Conservation (phyloP, 92 coral and sea anemone genomes). For the Virgularia gustaviana region DNA sequence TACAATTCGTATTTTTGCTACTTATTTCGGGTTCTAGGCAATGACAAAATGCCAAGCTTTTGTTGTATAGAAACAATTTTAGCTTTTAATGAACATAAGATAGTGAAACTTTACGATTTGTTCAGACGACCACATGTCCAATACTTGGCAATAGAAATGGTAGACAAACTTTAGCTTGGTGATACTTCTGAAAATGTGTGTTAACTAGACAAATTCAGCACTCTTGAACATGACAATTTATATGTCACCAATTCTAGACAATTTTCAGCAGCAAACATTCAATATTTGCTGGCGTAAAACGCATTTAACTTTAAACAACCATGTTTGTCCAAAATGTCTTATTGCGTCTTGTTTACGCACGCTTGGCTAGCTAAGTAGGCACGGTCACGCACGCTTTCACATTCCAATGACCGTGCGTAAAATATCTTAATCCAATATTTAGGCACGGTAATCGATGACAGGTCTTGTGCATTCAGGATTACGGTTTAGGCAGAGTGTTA, state of each 20-base stretch:
- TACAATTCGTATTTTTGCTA: too few relatives aligned
- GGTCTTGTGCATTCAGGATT: neutral
- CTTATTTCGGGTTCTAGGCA: too few relatives aligned
- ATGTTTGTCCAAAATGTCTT: conserved; percentile 7
- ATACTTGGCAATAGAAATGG: too few relatives aligned
- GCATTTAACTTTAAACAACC: neutral
- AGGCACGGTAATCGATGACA: neutral
- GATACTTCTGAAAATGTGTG: too few relatives aligned
- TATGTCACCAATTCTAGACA: neutral
- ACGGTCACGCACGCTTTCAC: neutral
- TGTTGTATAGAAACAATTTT: too few relatives aligned
- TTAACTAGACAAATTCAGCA: too few relatives aligned
- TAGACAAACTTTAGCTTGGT: too few relatives aligned
- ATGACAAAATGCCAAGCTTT: too few relatives aligned
- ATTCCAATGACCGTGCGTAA: conserved; percentile 10
- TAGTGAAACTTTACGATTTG: neutral
- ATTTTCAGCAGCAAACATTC: neutral
- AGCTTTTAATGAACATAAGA: neutral
- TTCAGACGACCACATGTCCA: too few relatives aligned
- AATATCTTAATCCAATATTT: neutral
- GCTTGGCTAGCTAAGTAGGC: neutral
- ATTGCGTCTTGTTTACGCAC: conserved; percentile 1
- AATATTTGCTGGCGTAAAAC: neutral
- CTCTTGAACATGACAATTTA: neutral
- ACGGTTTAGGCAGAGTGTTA: neutral